Evolutionary conservation across 35 echinoderm and acorn worm genomes (phyloP).

Genomic region (Apostichopus japonicus): DNA sequence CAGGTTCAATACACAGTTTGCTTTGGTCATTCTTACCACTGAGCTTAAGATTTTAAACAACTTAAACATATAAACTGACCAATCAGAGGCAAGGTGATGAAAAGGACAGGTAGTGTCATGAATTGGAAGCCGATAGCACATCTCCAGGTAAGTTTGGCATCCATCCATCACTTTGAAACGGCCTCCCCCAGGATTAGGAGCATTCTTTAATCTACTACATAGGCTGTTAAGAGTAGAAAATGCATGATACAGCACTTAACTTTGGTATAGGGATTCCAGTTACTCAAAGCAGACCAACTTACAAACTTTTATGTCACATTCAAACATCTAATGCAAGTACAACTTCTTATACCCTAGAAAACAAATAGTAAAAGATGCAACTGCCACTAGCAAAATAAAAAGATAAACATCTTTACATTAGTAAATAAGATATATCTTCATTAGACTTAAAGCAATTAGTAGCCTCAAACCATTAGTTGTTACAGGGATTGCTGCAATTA

Average conservation of each 20-base stretch:
- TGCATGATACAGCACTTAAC: conserved; percentile 27
- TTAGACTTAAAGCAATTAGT: too few relatives aligned
- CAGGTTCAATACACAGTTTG: not conserved
- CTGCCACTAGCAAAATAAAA: too few relatives aligned
- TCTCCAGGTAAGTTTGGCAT: conserved; percentile 67
- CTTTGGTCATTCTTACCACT: not conserved
- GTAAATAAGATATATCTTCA: too few relatives aligned
- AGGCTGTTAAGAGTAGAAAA: conserved; percentile 69
- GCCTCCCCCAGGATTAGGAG: conserved; percentile 94
- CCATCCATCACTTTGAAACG: conserved; percentile 46
- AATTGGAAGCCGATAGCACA: conserved; percentile 85
- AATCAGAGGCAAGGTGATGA: conserved; percentile 92
- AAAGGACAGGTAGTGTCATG: conserved; percentile 89
- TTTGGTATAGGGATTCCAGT: too few relatives aligned
- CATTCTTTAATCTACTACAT: conserved; percentile 67
- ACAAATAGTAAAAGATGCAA: too few relatives aligned
- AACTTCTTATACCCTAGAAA: too few relatives aligned
- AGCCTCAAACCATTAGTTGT: too few relatives aligned
- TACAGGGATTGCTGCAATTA: too few relatives aligned
- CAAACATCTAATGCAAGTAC: too few relatives aligned
- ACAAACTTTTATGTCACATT: too few relatives aligned
- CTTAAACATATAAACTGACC: conserved; percentile 72
- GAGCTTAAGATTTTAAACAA: not conserved
- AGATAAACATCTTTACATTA: too few relatives aligned
- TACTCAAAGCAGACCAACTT: too few relatives aligned